These are phyloP conservation scores for Euplexia lucipara DNA, from an alignment of 2,888 invertebrate genomes.

Conservation along the genomic window DNA sequence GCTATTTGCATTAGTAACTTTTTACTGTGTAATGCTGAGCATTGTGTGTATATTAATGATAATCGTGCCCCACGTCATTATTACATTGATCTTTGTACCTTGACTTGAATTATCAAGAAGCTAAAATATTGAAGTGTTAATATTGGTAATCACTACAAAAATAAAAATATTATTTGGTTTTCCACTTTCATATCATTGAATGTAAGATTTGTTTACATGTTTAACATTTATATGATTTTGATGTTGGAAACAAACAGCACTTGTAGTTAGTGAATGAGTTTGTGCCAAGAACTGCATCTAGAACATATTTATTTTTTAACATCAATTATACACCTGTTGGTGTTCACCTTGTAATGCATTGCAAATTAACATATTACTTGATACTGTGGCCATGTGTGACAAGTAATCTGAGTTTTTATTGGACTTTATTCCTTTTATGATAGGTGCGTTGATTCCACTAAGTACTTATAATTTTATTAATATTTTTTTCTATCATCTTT, in stretches of 20 bases:
- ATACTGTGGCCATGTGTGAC: conserved; percentile 21
- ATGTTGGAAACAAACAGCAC: conserved; percentile 1
- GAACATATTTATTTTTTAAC: conserved; percentile 44
- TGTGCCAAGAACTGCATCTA: conserved; percentile 32
- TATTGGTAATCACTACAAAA: conserved; percentile 20
- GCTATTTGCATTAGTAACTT: conserved; percentile 39
- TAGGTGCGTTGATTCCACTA: background rate
- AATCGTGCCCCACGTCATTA: conserved; percentile 36
- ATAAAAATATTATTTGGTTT: conserved; percentile 2
- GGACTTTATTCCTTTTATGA: background rate
- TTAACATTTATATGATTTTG: background rate
- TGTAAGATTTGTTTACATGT: too few species aligned
- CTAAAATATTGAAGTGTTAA: conserved; percentile 36
- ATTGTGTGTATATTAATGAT: conserved; percentile 57
- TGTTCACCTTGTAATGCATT: conserved; percentile 62
- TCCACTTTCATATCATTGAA: conserved; percentile 8
- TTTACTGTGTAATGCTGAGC: conserved; percentile 55
- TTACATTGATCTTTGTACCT: conserved; percentile 62
- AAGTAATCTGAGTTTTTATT: conserved; percentile 28
- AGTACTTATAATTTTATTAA: background rate
- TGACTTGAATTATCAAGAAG: conserved; percentile 39
- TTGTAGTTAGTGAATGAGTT: conserved; percentile 20
- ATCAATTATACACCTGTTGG: conserved; percentile 32
- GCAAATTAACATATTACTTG: conserved; percentile 58
- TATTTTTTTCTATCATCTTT: conserved; percentile 64